These are phyloP conservation scores for Hylia prasina DNA, from an alignment of 2,113 vertebrate species.

Conservation along the genomic window DNA sequence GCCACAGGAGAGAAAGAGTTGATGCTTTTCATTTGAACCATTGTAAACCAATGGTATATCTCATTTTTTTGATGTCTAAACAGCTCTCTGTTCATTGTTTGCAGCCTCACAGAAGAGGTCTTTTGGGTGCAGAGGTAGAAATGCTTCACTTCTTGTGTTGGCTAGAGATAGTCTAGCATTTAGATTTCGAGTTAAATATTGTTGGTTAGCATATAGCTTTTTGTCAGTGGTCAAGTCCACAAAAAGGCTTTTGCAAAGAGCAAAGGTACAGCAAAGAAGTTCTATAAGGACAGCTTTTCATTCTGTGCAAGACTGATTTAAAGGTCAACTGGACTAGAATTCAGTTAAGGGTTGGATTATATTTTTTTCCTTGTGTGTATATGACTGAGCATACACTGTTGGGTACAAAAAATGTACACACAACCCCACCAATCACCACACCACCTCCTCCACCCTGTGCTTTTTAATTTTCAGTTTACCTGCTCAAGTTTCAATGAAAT, in stretches of 20 bases:
- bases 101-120: constrained; percentile 89
- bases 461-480: background rate
- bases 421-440: background rate
- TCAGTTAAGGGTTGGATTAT: background rate
- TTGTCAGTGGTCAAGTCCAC: constrained; percentile 75
- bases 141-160: constrained; percentile 76
- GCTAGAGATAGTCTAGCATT: constrained; percentile 82
- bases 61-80: constrained; percentile 61
- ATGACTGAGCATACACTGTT: background rate
- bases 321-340: constrained; percentile 66
- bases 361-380: background rate
- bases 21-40: constrained; percentile 50
- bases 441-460: fast-evolving
- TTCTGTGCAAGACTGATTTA: constrained; percentile 30
- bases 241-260: constrained; percentile 44
- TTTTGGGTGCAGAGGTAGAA: constrained; percentile 95
- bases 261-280: constrained; percentile 29
- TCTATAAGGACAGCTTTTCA: constrained; percentile 6
- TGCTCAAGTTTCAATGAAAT: background rate
- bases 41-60: constrained; percentile 57
- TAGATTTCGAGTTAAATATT: constrained; percentile 46
- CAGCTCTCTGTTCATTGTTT: constrained; percentile 83
- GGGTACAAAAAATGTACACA: background rate
- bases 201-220: constrained; percentile 38
- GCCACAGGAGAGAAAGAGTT: background rate